Evolutionary conservation across 1,140 invertebrate species (phyloP).

Genomic region (Schmidtea mediterranea): DNA sequence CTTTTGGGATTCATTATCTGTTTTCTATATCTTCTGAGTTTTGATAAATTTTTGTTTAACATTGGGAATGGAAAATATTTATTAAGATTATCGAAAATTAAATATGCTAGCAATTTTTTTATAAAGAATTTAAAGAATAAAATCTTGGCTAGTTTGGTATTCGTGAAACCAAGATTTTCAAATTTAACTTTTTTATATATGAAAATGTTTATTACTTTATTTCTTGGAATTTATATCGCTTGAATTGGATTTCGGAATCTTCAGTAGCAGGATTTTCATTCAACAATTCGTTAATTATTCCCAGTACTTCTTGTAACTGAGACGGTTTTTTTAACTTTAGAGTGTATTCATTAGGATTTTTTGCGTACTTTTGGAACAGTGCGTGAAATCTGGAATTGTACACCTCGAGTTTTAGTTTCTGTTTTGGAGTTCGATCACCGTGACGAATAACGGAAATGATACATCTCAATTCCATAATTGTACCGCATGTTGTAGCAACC

Average conservation of each 20-base stretch:
- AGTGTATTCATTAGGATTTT: slow-evolving; percentile 58
- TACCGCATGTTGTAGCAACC: slow-evolving; percentile 20
- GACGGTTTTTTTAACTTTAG: slow-evolving; percentile 79
- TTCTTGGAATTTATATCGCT: slow-evolving; percentile 75
- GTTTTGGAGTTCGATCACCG: slow-evolving; percentile 91
- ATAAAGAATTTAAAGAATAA: no score
- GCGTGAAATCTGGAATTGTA: slow-evolving; percentile 55
- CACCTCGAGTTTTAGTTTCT: slow-evolving; percentile 35
- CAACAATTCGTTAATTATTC: slow-evolving; percentile 61
- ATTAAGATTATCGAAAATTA: no score
- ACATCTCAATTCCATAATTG: slow-evolving; percentile 69
- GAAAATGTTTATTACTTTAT: no score
- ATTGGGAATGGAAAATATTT: no score
- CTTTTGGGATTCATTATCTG: no score
- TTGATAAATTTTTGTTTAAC: no score
- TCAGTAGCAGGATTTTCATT: slow-evolving; percentile 10
- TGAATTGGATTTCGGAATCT: slow-evolving; percentile 43
- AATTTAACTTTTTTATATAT: no score
- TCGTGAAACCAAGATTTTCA: no score
- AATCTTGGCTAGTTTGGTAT: no score
- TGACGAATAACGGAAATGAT: slow-evolving; percentile 88
- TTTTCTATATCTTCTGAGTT: no score
- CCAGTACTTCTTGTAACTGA: slow-evolving; percentile 66
- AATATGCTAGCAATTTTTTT: no score
- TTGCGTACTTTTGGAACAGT: slow-evolving; percentile 87